Percentiles rank a stretch among this genome's conserved stretches.
Conservation (phyloP, 2,888 invertebrate genomes). For the Zygogramma bicolorata region DNA sequence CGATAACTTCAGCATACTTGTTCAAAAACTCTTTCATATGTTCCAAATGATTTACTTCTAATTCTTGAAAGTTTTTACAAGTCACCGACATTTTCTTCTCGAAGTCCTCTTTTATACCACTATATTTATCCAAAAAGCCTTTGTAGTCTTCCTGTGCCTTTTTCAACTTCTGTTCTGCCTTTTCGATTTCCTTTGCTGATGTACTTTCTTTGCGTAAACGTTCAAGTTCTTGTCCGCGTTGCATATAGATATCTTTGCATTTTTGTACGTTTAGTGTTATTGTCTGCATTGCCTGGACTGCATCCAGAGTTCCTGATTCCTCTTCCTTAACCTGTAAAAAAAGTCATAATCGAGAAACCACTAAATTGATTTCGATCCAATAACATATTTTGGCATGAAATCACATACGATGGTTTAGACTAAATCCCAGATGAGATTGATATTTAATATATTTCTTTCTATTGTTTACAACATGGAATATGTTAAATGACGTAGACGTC, state of each 20-base stretch:
- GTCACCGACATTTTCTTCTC: slow-evolving; percentile 95
- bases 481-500: too few species aligned
- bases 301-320: slow-evolving; percentile 91
- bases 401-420: not conserved
- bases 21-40: slow-evolving; percentile 97
- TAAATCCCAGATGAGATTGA: too few species aligned
- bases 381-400: not conserved
- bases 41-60: slow-evolving; percentile 91
- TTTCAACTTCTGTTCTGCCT: slow-evolving; percentile 90
- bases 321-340: slow-evolving; percentile 85
- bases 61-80: slow-evolving; percentile 94
- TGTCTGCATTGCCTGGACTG: slow-evolving; percentile 89
- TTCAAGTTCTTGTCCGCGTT: slow-evolving; percentile 88
- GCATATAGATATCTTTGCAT: slow-evolving; percentile 91
- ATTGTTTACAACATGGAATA: too few species aligned
- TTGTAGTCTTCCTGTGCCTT: slow-evolving; percentile 97
- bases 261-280: slow-evolving; percentile 90
- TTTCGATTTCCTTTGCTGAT: slow-evolving; percentile 92
- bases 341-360: not conserved
- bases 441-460: too few species aligned
- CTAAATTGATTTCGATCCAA: not conserved
- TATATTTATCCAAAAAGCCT: slow-evolving; percentile 91
- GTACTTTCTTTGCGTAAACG: slow-evolving; percentile 91
- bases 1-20: slow-evolving; percentile 87
- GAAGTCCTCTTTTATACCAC: slow-evolving; percentile 90